A percentile compares a stretch with the other conserved stretches of the same genome.
Evolutionary conservation across 1,140 invertebrate species (phyloP).

Genomic region (Aphelinus certus): DNA sequence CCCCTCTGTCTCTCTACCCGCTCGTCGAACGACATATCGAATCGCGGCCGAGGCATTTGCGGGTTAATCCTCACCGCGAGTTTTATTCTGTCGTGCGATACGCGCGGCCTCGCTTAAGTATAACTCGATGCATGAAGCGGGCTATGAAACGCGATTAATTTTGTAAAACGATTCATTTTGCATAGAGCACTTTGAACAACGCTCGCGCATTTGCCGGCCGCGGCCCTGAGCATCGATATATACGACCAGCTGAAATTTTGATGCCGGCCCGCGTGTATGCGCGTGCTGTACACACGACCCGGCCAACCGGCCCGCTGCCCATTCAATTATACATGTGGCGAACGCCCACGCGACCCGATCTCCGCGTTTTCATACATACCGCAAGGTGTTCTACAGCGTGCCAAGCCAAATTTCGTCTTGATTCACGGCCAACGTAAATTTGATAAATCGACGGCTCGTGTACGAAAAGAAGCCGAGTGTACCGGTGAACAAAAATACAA

Average conservation of each 20-base stretch:
- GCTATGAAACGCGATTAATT: conserved; percentile 26
- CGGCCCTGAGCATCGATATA: conserved; percentile 9
- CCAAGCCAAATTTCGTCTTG: too few relatives aligned
- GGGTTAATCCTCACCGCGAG: too few relatives aligned
- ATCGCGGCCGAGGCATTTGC: too few relatives aligned
- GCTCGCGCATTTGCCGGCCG: neutral
- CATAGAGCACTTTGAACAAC: conserved; percentile 23
- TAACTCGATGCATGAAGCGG: neutral
- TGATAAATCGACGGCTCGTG: too few relatives aligned
- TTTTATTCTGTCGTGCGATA: too few relatives aligned
- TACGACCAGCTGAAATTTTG: conserved; percentile 24
- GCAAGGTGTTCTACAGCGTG: too few relatives aligned
- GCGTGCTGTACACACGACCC: neutral
- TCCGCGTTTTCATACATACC: neutral
- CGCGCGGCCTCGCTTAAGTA: neutral
- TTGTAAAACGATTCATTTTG: conserved; percentile 28
- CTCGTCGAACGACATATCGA: neutral
- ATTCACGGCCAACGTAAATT: too few relatives aligned
- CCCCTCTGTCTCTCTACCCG: neutral
- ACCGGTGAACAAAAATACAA: too few relatives aligned
- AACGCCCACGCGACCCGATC: conserved; percentile 1
- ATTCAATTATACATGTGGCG: conserved; percentile 13
- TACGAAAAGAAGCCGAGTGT: too few relatives aligned
- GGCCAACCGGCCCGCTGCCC: neutral
- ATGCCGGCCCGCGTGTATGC: conserved; percentile 5